Conservation (phyloP, 2,888 invertebrate species). For the Endomychus coccineus region DNA sequence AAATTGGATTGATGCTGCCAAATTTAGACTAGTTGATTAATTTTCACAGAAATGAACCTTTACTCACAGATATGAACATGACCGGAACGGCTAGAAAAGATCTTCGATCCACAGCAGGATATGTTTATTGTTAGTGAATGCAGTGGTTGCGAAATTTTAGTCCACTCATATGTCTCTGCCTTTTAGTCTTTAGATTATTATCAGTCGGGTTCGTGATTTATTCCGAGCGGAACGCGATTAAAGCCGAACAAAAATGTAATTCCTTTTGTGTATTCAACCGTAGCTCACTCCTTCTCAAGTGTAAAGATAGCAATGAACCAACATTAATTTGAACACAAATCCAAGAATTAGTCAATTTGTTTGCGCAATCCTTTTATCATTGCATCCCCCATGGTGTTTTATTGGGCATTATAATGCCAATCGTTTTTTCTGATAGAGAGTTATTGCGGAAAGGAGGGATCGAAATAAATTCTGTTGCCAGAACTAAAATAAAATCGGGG, state of each 20-base stretch:
- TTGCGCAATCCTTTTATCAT: conserved; percentile 36
- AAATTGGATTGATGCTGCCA: too few species aligned
- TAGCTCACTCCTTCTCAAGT: conserved; percentile 23
- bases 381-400: conserved; percentile 33
- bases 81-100: too few species aligned
- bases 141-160: too few species aligned
- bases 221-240: too few species aligned
- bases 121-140: too few species aligned
- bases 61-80: too few species aligned
- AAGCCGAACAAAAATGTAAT: conserved; percentile 16
- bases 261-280: conserved; percentile 15
- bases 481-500: conserved; percentile 37
- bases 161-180: too few species aligned
- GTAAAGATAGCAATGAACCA: conserved; percentile 27
- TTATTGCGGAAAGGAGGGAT: conserved; percentile 37
- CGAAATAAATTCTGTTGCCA: conserved; percentile 35
- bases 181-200: too few species aligned
- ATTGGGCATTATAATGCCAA: conserved; percentile 40
- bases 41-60: too few species aligned
- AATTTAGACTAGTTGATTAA: too few species aligned
- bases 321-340: conserved; percentile 36
- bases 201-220: too few species aligned
- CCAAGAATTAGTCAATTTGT: conserved; percentile 38
- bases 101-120: too few species aligned
- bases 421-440: conserved; percentile 34